Conservation (phyloP, 2,113 vertebrate genomes). For the Pseudorectes ferrugineus region DNA sequence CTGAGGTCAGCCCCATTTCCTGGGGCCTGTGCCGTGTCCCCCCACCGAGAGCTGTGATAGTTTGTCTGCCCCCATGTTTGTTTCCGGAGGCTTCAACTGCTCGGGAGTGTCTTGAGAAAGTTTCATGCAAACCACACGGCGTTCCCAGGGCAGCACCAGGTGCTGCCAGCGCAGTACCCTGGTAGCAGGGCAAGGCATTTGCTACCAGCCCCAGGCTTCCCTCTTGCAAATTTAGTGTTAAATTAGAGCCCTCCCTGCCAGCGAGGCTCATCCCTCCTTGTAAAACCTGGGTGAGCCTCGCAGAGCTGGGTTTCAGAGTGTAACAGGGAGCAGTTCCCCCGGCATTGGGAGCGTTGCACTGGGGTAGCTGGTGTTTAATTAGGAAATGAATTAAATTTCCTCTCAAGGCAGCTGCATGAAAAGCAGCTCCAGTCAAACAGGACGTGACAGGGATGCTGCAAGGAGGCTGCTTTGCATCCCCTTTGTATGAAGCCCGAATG, state of each 20-base stretch:
- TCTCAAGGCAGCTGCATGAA: slow-evolving; percentile 56
- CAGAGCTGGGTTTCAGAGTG: neutral
- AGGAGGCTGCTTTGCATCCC: slow-evolving; percentile 62
- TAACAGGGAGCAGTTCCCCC: neutral
- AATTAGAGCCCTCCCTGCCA: neutral
- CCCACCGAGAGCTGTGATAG: accelerated
- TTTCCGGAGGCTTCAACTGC: neutral
- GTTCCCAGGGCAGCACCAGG: accelerated
- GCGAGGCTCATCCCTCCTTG: neutral
- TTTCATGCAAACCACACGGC: neutral
- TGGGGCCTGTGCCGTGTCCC: neutral
- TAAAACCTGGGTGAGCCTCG: neutral
- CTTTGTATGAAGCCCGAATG: slow-evolving; percentile 32
- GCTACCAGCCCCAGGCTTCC: neutral
- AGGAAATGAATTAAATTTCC: slow-evolving; percentile 46
- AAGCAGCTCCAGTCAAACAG: slow-evolving; percentile 51
- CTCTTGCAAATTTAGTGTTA: neutral
- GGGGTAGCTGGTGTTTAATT: slow-evolving; percentile 9
- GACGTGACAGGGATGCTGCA: slow-evolving; percentile 53
- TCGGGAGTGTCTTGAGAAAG: neutral
- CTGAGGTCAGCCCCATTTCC: accelerated
- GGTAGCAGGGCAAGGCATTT: neutral
- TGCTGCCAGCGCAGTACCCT: neutral
- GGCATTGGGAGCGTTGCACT: neutral
- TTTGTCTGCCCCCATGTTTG: neutral